phyloP scores from a whole-genome alignment of 2,797 vertebrate genomes.

The Smutsia temminckii region DNA sequence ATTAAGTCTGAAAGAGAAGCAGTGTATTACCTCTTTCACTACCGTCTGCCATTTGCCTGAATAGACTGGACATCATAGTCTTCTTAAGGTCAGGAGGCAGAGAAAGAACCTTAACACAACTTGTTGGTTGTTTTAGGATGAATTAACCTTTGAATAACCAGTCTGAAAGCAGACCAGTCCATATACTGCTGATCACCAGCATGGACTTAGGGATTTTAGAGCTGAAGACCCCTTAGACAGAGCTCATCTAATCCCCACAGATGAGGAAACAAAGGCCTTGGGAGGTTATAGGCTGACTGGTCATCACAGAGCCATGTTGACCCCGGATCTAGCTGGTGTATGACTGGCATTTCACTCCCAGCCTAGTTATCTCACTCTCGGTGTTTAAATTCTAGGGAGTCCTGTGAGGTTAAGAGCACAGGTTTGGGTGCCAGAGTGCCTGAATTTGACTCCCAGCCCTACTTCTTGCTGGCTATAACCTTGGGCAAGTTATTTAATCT shows the following conservation, averaged over 20 bases:
- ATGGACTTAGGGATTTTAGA: background rate
- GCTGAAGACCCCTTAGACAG: background rate
- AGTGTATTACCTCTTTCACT: background rate
- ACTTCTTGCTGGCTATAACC: background rate
- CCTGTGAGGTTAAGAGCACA: background rate
- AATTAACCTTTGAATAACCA: background rate
- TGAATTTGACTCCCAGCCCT: background rate
- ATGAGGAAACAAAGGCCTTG: background rate
- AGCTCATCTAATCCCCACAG: background rate
- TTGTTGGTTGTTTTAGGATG: background rate
- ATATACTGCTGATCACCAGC: background rate
- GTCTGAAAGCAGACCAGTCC: background rate
- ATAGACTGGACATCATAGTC: background rate
- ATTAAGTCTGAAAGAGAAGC: background rate
- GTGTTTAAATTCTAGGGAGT: background rate
- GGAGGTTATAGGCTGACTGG: background rate
- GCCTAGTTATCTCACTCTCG: background rate
- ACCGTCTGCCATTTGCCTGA: slow-evolving; percentile 2
- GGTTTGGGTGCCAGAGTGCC: background rate
- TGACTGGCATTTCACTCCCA: background rate
- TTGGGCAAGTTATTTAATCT: background rate
- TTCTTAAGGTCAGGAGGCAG: slow-evolving; percentile 64
- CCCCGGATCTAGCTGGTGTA: background rate
- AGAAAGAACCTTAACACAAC: background rate
- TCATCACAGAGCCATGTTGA: background rate